Conservation (phyloP, 2,888 invertebrate species). For the Protophormia terraenovae region DNA sequence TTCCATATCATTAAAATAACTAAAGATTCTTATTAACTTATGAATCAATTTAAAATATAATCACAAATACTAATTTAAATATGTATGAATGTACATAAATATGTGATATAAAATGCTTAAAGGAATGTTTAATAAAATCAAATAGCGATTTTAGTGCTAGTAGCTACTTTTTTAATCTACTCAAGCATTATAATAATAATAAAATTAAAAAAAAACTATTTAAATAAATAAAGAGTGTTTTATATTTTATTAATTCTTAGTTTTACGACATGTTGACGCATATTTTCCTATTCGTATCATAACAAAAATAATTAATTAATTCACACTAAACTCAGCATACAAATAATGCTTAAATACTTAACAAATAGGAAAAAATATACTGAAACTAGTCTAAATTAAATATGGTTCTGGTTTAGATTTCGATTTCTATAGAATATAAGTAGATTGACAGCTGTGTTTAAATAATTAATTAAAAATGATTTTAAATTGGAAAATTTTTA, state of each 20-base stretch:
- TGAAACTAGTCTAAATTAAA: background rate
- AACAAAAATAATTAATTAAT: background rate
- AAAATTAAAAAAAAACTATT: background rate
- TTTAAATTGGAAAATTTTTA: slow-evolving; percentile 1
- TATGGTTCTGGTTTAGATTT: slow-evolving; percentile 2
- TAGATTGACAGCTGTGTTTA: background rate
- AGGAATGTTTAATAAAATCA: background rate
- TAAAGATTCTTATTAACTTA: background rate
- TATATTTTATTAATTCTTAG: background rate
- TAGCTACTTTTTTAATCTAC: background rate
- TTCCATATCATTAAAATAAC: background rate
- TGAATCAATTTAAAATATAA: background rate
- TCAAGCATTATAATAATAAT: too few species aligned
- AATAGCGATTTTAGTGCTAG: background rate
- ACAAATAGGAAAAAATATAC: too few species aligned
- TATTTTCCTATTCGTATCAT: background rate
- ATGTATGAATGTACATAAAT: too few species aligned
- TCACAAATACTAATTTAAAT: background rate
- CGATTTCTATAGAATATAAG: too few species aligned
- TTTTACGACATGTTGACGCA: slow-evolving; percentile 10
- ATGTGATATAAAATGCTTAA: too few species aligned
- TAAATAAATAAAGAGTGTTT: background rate
- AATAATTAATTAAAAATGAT: slow-evolving; percentile 12
- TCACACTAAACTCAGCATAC: too few species aligned
- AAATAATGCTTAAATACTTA: too few species aligned